Conservation (phyloP, 1,140 invertebrate genomes). For the Drosophila biarmipes region DNA sequence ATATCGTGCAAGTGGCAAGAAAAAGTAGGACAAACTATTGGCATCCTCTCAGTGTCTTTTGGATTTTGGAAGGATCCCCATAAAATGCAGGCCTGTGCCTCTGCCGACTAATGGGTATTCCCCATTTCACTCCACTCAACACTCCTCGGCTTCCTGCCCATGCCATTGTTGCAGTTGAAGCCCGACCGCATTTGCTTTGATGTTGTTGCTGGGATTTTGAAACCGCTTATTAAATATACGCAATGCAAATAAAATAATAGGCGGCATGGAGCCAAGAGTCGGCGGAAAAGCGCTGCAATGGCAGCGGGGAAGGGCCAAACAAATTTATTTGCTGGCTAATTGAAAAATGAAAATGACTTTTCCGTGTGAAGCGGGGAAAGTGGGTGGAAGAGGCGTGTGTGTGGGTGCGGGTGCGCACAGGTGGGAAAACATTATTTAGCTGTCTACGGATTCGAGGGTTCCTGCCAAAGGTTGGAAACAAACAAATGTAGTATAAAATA, state of each 20-base stretch:
- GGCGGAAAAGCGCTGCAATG: conserved; percentile 9
- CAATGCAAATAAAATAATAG: conserved; percentile 43
- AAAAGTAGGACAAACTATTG: too few relatives aligned
- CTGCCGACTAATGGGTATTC: conserved; percentile 8
- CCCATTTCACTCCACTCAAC: background rate
- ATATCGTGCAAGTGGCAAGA: too few relatives aligned
- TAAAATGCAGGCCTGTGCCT: background rate
- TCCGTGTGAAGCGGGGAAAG: conserved; percentile 35
- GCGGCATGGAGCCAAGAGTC: conserved; percentile 4
- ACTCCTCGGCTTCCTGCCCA: background rate
- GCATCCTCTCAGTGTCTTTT: too few relatives aligned
- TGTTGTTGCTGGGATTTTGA: conserved; percentile 47
- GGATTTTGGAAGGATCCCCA: too few relatives aligned
- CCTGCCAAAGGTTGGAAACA: too few relatives aligned
- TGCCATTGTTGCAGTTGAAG: conserved; percentile 1
- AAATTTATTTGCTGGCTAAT: conserved; percentile 57
- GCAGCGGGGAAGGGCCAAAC: conserved; percentile 34
- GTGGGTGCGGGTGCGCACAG: conserved; percentile 4
- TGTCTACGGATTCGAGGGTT: background rate
- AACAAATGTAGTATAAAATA: too few relatives aligned
- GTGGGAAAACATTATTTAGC: background rate
- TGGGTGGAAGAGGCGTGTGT: background rate
- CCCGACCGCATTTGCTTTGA: conserved; percentile 47
- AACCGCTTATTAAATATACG: conserved; percentile 73
- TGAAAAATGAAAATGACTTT: conserved; percentile 55